These are phyloP conservation scores for Exephanes ischioxanthus DNA, from an alignment of 2,888 invertebrate species.

Conservation along the genomic window DNA sequence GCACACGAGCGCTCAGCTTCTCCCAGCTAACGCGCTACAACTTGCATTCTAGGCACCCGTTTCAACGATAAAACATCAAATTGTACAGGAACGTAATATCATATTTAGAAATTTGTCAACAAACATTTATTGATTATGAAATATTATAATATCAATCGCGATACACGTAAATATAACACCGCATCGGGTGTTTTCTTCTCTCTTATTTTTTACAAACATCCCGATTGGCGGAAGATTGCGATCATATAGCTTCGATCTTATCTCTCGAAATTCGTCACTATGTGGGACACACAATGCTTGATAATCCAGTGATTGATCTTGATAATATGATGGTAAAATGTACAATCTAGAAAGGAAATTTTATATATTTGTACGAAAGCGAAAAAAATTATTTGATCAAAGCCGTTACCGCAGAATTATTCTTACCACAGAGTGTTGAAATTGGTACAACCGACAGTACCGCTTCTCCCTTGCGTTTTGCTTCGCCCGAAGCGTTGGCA, in stretches of 20 bases:
- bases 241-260: neutral
- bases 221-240: neutral
- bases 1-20: neutral
- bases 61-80: neutral
- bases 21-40: neutral
- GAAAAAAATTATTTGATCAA: slow-evolving; percentile 1
- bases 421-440: slow-evolving; percentile 79
- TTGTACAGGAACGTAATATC: neutral
- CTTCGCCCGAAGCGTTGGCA: slow-evolving; percentile 65
- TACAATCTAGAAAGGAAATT: slow-evolving; percentile 75
- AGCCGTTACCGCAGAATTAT: neutral
- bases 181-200: neutral
- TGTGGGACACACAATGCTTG: slow-evolving; percentile 71
- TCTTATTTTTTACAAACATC: slow-evolving; percentile 7
- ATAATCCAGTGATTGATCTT: slow-evolving; percentile 77
- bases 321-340: slow-evolving; percentile 71
- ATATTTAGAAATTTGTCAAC: neutral
- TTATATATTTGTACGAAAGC: neutral
- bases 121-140: slow-evolving; percentile 37
- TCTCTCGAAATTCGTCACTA: slow-evolving; percentile 16
- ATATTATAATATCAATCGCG: slow-evolving; percentile 19
- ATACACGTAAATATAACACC: neutral
- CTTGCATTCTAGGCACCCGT: neutral
- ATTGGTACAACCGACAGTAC: slow-evolving; percentile 78
- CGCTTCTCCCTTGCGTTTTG: slow-evolving; percentile 64